Base-by-base conservation (phyloP, 2,888 invertebrate species). In the Eurytoma adleriae region DNA sequence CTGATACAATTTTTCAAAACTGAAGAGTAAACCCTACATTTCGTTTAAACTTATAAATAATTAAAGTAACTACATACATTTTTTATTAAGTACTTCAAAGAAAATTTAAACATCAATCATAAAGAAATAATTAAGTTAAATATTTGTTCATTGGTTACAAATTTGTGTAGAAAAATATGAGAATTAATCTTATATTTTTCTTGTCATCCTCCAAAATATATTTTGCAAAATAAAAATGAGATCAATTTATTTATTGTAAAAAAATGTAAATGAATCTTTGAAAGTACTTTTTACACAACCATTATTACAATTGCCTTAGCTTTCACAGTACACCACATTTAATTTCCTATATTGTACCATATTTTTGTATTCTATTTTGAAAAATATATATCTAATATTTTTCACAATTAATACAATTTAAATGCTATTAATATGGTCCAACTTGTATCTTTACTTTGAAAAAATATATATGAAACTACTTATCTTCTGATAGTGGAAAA, bases 351-450 rank as follows among this genome's bases (percentile, higher is more conserved):
- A 40, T 40, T 70, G 27, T 54, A 18, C 13, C 24, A 20, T 70
- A 68, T n/a, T 59, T 54, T 64, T 73, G 14, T 59, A 20, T 50
- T 76, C 66, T 59, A 57, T 66, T 70, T 79, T 70, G 12, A 77
- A 82, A 78, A 74, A 77, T 79, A 82, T 79, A 61, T 77, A 14
- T 52, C 72, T 40, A 40, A 20, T 56, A 66, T 73, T 52, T 69
- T 67, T 69, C 13, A 68, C 30, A 56, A 73, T 73, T 66, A 66
- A 40, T 40, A 40, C 40, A 40, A 75, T 40, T 78, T 78, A 75
- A 78, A 70, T 78, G 75, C 78, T 75, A 70, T 64, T n/a, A 54
- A 69, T 24, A 77, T 80, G 57, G 72, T 81, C 56, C 59, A 78
- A 74, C 59, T 54, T 62, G 30, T 67, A 68, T 66, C 62, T 61